phyloP scores from a whole-genome alignment of 2,888 invertebrate species.

The Ectemnius cavifrons region DNA sequence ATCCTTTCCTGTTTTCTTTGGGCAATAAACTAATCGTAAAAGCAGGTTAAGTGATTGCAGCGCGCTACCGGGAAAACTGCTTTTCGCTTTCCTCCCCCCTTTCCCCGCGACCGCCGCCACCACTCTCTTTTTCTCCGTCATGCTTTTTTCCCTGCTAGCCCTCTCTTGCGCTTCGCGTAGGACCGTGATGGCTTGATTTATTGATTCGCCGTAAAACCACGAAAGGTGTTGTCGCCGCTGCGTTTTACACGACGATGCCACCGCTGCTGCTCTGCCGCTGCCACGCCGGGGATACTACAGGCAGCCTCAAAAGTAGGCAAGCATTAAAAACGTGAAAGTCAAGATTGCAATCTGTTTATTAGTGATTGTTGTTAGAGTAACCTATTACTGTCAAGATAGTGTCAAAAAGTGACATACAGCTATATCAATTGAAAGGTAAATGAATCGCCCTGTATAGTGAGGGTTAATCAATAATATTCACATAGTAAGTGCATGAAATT shows the following conservation, averaged over 20 bases:
- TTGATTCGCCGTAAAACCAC: constrained; percentile 52
- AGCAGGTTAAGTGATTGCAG: constrained; percentile 68
- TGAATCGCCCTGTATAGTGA: too few relatives aligned
- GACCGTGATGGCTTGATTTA: constrained; percentile 47
- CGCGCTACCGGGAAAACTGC: constrained; percentile 42
- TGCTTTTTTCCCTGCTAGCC: constrained; percentile 4
- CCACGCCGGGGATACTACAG: too few relatives aligned
- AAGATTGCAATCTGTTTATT: too few relatives aligned
- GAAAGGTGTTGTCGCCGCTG: constrained; percentile 33
- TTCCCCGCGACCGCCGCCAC: constrained; percentile 11
- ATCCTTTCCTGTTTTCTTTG: constrained; percentile 46
- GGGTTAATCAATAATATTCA: too few relatives aligned
- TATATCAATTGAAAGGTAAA: too few relatives aligned
- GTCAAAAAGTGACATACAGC: too few relatives aligned
- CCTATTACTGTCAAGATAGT: too few relatives aligned
- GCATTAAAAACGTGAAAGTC: too few relatives aligned
- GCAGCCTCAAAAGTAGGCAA: too few relatives aligned
- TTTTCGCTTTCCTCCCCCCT: constrained; percentile 27
- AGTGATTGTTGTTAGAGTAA: too few relatives aligned
- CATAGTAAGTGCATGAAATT: too few relatives aligned
- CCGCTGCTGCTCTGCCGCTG: not conserved
- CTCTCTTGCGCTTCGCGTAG: constrained; percentile 25
- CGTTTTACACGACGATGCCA: constrained; percentile 25
- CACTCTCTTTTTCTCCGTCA: not conserved
- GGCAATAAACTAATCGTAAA: constrained; percentile 71